Base-by-base conservation (phyloP, 2,797 vertebrate species). In the Siniperca undulata region DNA sequence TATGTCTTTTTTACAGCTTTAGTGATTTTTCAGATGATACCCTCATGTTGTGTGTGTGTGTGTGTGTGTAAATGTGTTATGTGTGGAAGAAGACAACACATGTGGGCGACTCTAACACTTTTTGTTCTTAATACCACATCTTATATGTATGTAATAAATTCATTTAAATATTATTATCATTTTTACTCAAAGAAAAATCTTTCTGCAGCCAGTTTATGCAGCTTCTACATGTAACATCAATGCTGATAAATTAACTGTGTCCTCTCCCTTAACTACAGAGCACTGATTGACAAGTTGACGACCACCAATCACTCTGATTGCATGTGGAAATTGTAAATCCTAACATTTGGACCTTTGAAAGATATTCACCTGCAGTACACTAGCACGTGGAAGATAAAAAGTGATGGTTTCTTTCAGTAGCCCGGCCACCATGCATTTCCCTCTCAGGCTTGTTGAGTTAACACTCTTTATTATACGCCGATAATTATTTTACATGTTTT, bases 231-330 rank as follows among this genome's bases (percentile, higher is more conserved):
- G n/a, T 56, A 71, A 71, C 34, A 19, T 24, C 30, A 38, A 27
- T 55, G 24, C 36, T 16, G 36, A 34, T 42, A 61, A 52, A 56
- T 50, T 0, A 59, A 60, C 36, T 34, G 52, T 30, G 69, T 42
- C 53, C 17, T 22, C 11, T 19, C 8, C 22, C 3, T 27, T 17
- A 27, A 65, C 67, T 46, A 7, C 53, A 30, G 50, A 65, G n/a
- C 30, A 6, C 13, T 52, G 70, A 59, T 22, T 5, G 62, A 62
- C 44, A 55, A 22, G 58, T 81, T 64, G 42, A 52, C 7, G 2
- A 65, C 38, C 27, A 62, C 56, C 67, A 55, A 68, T 74, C 64
- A 69, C 46, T 70, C 30, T 69, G 48, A 58, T 48, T 55, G 72
- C 46, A 48, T 53, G 59, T 38, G 11, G 60, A 66, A 1, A 36